Conservation (phyloP, 2,888 invertebrate genomes). For the Harpalus rubripes region DNA sequence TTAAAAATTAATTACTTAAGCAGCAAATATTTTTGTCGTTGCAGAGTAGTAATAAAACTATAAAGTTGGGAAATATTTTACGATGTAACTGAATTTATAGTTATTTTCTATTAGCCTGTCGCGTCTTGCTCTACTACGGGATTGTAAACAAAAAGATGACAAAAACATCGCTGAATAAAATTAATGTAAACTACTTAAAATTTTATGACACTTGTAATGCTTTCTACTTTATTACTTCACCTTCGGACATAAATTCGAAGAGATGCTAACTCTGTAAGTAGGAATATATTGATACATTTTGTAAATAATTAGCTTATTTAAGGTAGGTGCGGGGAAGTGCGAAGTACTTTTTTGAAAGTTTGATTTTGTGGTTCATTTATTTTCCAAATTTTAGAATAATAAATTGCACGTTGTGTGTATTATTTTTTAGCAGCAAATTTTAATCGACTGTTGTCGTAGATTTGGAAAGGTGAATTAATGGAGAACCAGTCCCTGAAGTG, state of each 20-base stretch:
- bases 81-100: conserved; percentile 33
- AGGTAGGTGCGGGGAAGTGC: too few relatives aligned
- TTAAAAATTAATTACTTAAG: conserved; percentile 23
- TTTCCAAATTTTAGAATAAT: too few relatives aligned
- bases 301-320: too few relatives aligned
- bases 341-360: too few relatives aligned
- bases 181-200: conserved; percentile 49
- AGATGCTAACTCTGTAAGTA: too few relatives aligned
- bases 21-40: not conserved
- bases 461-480: too few relatives aligned
- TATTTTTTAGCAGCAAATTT: too few relatives aligned
- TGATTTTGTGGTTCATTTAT: too few relatives aligned
- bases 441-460: too few relatives aligned
- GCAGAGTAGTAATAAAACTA: conserved; percentile 23
- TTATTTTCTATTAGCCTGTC: conserved; percentile 17
- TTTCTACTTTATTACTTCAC: conserved; percentile 25
- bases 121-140: not conserved
- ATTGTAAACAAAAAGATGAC: conserved; percentile 13
- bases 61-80: conserved; percentile 14
- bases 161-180: conserved; percentile 37
- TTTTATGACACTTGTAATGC: conserved; percentile 30
- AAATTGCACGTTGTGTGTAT: too few relatives aligned
- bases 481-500: too few relatives aligned
- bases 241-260: not conserved
- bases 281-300: too few relatives aligned